Evolutionary conservation across 2,113 vertebrate species (phyloP), one percentile per base, ranked within the genome.

Genomic region (Myodes glareolus): DNA sequence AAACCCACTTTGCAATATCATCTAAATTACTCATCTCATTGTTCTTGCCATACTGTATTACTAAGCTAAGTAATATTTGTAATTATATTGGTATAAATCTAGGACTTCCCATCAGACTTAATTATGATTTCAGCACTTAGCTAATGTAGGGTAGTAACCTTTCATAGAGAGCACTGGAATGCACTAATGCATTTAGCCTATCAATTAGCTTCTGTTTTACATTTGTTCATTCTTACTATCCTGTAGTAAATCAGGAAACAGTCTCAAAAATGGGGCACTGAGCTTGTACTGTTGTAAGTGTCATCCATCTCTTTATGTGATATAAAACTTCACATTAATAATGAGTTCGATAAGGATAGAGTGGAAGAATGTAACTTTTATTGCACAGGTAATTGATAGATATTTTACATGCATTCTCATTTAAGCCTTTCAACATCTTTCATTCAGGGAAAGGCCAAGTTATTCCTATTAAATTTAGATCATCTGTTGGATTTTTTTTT

Each of bases 1-100:
- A 81, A 94, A 7, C 95, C 90, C 96, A 61, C 78, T 97, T 97
- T 92, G 93, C 76, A 90, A 8, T 97, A 95, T 97, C 93, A 93
- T 97, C 86, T 39, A 92, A 98, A 97, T 88, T 96, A 80, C 93
- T 96, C 47, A 93, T 97, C 88, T 98, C 89, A 94, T 94, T 98
- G 93, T 95, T 97, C 70, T 97, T 97, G 91, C 94, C 95, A 92
- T 97, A 58, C 14, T 96, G n/a, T 95, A 96, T 97, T 96, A 61
- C 72, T 87, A 67, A 88, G 96, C 67, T 98, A 96, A 96, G 72
- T 80, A 93, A 80, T 29, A 89, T 96, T 81, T 98, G 91, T 97
- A 97, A 97, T 97, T 97, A 91, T 95, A 65, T 63, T 67, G 39
- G 58, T 98, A 58, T 97, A 94, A 96, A 85, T 98, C 52, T 96